Percentiles rank a stretch among this genome's conserved stretches.
Conservation (phyloP, 92 coral and sea anemone species). For the Heteractis magnifica region DNA sequence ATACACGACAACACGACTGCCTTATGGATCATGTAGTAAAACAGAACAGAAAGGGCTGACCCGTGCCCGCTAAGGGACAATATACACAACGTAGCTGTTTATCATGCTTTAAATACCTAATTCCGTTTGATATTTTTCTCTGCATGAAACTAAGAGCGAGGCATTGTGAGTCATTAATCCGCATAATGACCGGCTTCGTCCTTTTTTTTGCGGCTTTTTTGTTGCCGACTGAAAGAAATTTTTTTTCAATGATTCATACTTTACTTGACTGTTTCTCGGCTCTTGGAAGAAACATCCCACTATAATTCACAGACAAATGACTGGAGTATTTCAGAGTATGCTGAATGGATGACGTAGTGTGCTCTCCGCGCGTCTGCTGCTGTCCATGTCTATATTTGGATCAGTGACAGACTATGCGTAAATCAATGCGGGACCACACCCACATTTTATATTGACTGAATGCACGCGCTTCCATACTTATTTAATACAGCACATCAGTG, state of each 20-base stretch:
- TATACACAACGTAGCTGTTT: background rate
- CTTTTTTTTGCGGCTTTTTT: background rate
- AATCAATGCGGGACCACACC: background rate
- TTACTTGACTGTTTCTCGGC: background rate
- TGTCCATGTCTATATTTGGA: background rate
- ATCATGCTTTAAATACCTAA: background rate
- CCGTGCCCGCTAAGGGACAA: background rate
- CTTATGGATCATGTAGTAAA: background rate
- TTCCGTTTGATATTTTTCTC: background rate
- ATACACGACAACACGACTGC: background rate
- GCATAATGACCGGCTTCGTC: background rate
- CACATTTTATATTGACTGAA: background rate
- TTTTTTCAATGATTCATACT: background rate
- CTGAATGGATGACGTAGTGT: background rate
- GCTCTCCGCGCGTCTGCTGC: background rate
- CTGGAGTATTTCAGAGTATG: background rate
- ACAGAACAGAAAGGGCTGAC: background rate
- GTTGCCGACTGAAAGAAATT: background rate
- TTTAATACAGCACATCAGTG: background rate
- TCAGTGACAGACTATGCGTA: background rate
- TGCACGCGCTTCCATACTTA: background rate
- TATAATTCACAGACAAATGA: background rate
- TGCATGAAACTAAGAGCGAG: background rate
- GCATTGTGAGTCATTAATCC: slow-evolving; percentile 3
- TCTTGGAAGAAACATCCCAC: background rate